Evolutionary conservation across 1,140 invertebrate genomes (phyloP).

Genomic region (Venustaconcha ellipsiformis): DNA sequence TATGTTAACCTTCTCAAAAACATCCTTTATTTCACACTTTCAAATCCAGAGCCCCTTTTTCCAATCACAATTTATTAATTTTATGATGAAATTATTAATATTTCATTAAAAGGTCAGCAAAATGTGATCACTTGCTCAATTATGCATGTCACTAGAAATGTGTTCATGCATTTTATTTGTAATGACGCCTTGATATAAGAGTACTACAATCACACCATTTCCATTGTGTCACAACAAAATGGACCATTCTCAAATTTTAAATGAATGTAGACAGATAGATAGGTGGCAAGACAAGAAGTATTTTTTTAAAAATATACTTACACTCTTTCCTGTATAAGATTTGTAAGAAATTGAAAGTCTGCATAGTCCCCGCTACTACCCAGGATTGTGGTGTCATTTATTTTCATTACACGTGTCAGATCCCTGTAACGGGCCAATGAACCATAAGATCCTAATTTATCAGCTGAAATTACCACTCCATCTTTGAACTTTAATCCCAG

Average conservation of each 20-base stretch:
- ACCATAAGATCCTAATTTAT: conserved; percentile 92
- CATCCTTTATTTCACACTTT: too few species aligned
- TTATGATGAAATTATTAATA: too few species aligned
- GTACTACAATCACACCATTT: background rate
- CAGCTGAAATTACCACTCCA: conserved; percentile 92
- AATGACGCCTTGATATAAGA: background rate
- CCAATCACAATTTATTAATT: too few species aligned
- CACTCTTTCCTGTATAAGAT: conserved; percentile 92
- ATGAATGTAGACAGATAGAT: background rate
- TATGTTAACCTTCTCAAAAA: too few species aligned
- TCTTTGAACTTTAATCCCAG: conserved; percentile 87
- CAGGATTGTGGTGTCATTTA: conserved; percentile 91
- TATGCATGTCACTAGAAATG: background rate
- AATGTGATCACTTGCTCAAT: background rate
- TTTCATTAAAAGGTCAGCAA: too few species aligned
- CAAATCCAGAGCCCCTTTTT: too few species aligned
- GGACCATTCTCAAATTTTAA: background rate
- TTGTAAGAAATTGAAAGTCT: conserved; percentile 92
- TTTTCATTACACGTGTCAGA: conserved; percentile 83
- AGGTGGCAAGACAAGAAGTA: background rate
- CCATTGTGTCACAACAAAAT: background rate
- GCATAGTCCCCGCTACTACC: conserved; percentile 94
- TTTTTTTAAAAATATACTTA: conserved; percentile 70
- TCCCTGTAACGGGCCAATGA: conserved; percentile 88
- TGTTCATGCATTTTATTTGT: background rate